Conservation (phyloP, 2,113 vertebrate species). For the Lipophrys pholis region DNA sequence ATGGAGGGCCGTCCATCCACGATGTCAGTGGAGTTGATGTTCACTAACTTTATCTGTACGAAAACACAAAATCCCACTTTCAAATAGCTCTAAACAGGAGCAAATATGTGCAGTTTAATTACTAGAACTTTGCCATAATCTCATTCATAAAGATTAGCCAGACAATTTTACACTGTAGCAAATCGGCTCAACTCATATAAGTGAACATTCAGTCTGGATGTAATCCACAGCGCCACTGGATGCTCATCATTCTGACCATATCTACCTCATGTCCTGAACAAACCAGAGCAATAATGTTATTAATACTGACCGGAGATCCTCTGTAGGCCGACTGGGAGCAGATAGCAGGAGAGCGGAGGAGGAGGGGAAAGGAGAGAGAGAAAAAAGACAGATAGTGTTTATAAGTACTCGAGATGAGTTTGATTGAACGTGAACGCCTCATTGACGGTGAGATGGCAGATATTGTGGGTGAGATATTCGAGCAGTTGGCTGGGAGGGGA, state of each 20-base stretch:
- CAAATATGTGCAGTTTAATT: not conserved
- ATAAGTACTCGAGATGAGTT: conserved; percentile 49
- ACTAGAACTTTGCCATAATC: conserved; percentile 12
- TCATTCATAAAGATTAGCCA: conserved; percentile 27
- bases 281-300: conserved; percentile 26
- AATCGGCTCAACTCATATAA: conserved; percentile 7
- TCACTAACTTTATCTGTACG: conserved; percentile 95
- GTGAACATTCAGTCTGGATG: conserved; percentile 15
- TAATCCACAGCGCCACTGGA: conserved; percentile 36
- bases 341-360: conserved; percentile 28
- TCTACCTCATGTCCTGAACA: conserved; percentile 29
- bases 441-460: conserved; percentile 63
- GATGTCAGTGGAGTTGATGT: conserved; percentile 98
- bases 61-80: conserved; percentile 48
- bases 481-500: conserved; percentile 59
- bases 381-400: conserved; percentile 29
- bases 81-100: not conserved
- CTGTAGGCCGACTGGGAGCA: conserved; percentile 90
- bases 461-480: conserved; percentile 60
- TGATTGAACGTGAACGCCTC: conserved; percentile 57
- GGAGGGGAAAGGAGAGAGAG: not conserved
- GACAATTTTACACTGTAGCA: conserved; percentile 7
- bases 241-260: conserved; percentile 31
- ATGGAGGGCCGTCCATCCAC: conserved; percentile 96
- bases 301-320: conserved; percentile 98